Base-by-base conservation (phyloP, 2,888 invertebrate species). In the Aplocera efformata region DNA sequence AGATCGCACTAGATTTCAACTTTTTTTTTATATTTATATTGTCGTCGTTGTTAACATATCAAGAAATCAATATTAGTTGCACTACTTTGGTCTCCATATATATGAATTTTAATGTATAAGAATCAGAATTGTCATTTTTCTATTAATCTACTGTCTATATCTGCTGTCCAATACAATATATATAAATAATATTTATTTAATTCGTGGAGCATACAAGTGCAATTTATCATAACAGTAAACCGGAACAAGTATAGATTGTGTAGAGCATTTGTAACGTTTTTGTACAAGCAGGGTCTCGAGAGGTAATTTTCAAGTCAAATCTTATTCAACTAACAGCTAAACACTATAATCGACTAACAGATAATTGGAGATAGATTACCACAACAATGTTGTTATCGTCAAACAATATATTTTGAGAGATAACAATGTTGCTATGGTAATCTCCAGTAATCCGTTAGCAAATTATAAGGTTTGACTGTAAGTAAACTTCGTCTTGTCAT, bases 1-100 rank as follows among this genome's bases (percentile, higher is more conserved):
- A 58, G 53, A 59, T 56, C n/a, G 57, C 61, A 53, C 37, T 47
- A 48, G 48, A 39, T 26, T 37, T 37, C 28, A 34, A 32, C 35
- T 35, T 45, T 35, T 26, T 38, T 48, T 30, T 35, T 25, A 37
- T 42, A 32, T 40, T 31, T 42, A 31, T 41, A 31, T 48, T 37
- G 32, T 36, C 45, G 36, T 48, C 24, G 29, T 44, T 39, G 20
- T 48, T 50, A 40, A 53, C 50, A 53, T 53, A 53, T 52, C 49
- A 53, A 52, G 36, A 44, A 39, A 38, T 42, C 42, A 34, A 48
- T 48, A 51, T 51, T 49, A 43, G 48, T 50, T 52, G 48, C 55
- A 48, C 35, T 40, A 33, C 34, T 41, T 31, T 32, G 32, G 30
- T 32, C 28, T 29, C 37, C 27, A 31, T 34, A 27, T 36, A 20